These are phyloP conservation scores for Epizoanthus rinbou DNA, from an alignment of 92 coral and sea anemone species.

Conservation along the genomic window DNA sequence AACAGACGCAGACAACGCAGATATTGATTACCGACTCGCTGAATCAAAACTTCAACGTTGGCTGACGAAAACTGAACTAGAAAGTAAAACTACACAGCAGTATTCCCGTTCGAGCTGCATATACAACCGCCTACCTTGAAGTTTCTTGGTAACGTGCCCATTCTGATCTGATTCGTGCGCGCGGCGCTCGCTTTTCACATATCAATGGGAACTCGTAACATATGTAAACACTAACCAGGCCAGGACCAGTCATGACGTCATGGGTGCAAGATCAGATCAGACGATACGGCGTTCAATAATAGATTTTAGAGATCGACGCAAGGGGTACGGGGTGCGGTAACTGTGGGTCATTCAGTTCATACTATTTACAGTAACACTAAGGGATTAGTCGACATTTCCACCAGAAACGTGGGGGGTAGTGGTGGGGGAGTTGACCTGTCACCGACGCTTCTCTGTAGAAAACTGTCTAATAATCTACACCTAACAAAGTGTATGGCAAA, in stretches of 20 bases:
- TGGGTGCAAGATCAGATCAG: slow-evolving; percentile 10
- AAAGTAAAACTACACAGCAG: neutral
- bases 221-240: slow-evolving; percentile 31
- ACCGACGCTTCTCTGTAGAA: too few species aligned
- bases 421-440: too few species aligned
- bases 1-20: too few species aligned
- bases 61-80: neutral
- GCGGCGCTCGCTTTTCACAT: neutral
- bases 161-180: neutral
- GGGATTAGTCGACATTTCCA: too few species aligned
- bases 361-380: too few species aligned
- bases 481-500: too few species aligned
- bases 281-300: neutral
- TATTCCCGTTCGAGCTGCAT: neutral
- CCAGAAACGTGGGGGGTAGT: too few species aligned
- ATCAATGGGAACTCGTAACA: slow-evolving; percentile 11
- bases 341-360: too few species aligned
- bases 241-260: slow-evolving; percentile 25
- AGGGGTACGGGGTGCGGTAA: too few species aligned
- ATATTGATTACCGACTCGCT: too few species aligned
- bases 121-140: slow-evolving; percentile 20
- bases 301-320: too few species aligned
- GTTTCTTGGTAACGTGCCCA: slow-evolving; percentile 26
- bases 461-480: too few species aligned
- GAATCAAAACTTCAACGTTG: neutral